Conservation (phyloP, 2,888 invertebrate genomes). For the Lymantria dispar region DNA sequence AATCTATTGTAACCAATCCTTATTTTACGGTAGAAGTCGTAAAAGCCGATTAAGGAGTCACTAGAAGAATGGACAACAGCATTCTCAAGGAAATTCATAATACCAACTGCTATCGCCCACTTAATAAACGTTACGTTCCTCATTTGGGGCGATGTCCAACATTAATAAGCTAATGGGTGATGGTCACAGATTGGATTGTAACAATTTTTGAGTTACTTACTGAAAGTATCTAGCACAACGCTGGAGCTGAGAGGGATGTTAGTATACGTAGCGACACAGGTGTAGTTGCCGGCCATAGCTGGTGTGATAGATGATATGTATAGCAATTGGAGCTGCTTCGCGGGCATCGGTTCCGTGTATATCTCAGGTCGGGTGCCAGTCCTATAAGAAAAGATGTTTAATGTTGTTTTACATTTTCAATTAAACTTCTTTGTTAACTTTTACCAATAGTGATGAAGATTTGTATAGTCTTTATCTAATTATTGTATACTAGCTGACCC, state of each 20-base stretch:
- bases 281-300: constrained; percentile 91
- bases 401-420: neutral
- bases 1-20: too few relatives aligned
- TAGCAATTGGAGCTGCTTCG: constrained; percentile 85
- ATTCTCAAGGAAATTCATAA: too few relatives aligned
- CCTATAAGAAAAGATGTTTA: constrained; percentile 39
- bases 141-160: too few relatives aligned
- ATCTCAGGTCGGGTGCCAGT: constrained; percentile 81
- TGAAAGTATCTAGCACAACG: constrained; percentile 87
- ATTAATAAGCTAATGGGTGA: neutral
- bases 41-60: too few relatives aligned
- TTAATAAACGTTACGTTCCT: too few relatives aligned
- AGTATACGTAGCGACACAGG: constrained; percentile 91
- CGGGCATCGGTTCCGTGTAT: constrained; percentile 85
- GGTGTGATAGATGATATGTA: constrained; percentile 89
- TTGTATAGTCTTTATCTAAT: too few relatives aligned
- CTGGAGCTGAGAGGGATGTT: constrained; percentile 85
- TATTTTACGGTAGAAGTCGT: too few relatives aligned
- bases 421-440: too few relatives aligned
- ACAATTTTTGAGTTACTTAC: constrained; percentile 36
- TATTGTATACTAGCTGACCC: too few relatives aligned
- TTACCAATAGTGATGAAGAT: too few relatives aligned
- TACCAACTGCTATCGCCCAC: too few relatives aligned
- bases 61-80: too few relatives aligned
- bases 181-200: neutral